Evolutionary conservation across 1,140 invertebrate species (phyloP), one percentile per base, ranked within the genome.

Genomic region (Zaprionus camerounensis): DNA sequence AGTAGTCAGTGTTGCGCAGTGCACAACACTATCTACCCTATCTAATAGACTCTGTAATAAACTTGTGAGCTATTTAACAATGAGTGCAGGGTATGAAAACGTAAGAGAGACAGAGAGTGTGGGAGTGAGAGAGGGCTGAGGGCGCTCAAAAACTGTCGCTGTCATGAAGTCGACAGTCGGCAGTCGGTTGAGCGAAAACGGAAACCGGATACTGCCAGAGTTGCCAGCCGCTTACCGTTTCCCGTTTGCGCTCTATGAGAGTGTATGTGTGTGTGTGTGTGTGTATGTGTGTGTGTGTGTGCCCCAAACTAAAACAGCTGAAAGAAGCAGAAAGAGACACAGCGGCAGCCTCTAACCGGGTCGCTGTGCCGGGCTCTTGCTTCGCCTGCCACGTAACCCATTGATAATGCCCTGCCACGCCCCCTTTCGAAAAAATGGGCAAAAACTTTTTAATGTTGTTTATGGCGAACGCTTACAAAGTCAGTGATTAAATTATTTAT

Each of bases 401-500:
- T 74, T 80, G 71, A 74, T 74, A 80, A 61, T 79, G 62, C 26
- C 26, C 61, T 68, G 49, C 69, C 67, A 36, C 26, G 53, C 53
- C 53, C 15, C 13, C 22, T 20, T 20, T 3, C 26, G 24, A 56
- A 66, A 66, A 66, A 44, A 26, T 11, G 53, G 53, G 13, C 1
- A 56, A 51, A 80, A 77, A 78, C 61, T 81, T 68, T 76, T 79
- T 64, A 80, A 80, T 81, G 76, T 76, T 78, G 79, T 78, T 78
- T 78, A 78, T 78, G 76, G 66, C 59, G 17, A 41, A 57, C 64
- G 79, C 76, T 71, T 71, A 87, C 84, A 87, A 88, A 79, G 80
- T 81, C 84, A 73, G 63, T 82, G 84, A 88, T 87, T 87, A 87
- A 87, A 87, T 86, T 88, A 87, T 87, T 87, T 87, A 87, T 87